Evolutionary conservation across 2,797 vertebrate genomes (phyloP).

Genomic region (Betta splendens): DNA sequence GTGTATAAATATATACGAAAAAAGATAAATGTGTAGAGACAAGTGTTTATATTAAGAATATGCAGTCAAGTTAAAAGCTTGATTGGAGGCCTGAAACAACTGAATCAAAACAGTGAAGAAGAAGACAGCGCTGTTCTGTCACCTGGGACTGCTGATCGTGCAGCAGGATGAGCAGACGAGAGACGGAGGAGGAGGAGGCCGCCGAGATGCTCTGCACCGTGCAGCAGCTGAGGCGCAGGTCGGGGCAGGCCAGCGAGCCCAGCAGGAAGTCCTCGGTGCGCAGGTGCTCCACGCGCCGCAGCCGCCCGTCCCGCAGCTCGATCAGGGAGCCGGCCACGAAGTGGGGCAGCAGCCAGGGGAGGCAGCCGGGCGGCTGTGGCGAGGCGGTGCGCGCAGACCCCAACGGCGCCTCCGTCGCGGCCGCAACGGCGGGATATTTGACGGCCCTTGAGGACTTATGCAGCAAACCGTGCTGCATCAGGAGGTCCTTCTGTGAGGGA

Average conservation of each 20-base stretch:
- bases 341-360: constrained; percentile 75
- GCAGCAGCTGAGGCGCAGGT: constrained; percentile 79
- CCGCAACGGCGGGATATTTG: constrained; percentile 15
- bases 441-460: constrained; percentile 30
- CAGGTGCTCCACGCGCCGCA: constrained; percentile 80
- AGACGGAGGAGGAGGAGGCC: constrained; percentile 58
- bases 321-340: constrained; percentile 81
- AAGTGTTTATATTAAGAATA: too few species aligned
- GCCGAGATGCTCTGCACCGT: constrained; percentile 81
- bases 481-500: constrained; percentile 25
- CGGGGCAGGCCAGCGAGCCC: constrained; percentile 74
- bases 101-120: neutral
- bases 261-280: constrained; percentile 81
- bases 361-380: constrained; percentile 32
- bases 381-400: too few species aligned
- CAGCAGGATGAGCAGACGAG: constrained; percentile 77
- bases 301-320: constrained; percentile 77
- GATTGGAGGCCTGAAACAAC: too few species aligned
- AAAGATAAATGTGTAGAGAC: too few species aligned
- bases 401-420: too few species aligned
- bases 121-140: constrained; percentile 14
- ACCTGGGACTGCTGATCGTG: constrained; percentile 79
- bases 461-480: constrained; percentile 9
- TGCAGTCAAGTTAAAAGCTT: too few species aligned
- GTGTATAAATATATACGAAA: too few species aligned